Conservation (phyloP, 1,140 invertebrate species). For the Drosophila subobscura region DNA sequence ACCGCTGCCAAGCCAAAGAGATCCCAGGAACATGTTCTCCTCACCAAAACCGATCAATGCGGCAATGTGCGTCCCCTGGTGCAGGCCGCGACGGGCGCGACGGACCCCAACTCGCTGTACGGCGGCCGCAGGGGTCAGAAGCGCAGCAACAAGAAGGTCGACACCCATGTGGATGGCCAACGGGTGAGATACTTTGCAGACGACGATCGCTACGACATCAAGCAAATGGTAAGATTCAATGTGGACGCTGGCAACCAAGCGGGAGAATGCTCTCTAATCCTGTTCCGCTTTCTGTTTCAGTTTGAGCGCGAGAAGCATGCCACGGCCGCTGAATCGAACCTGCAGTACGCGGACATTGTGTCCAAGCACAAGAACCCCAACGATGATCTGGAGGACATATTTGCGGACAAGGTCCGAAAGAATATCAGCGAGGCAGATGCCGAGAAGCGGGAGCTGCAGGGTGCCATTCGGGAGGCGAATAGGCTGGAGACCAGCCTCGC, state of each 20-base stretch:
- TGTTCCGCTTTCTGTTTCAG: slow-evolving; percentile 81
- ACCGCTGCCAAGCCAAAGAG: not conserved
- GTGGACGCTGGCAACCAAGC: slow-evolving; percentile 1
- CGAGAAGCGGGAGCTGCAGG: slow-evolving; percentile 87
- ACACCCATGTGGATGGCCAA: slow-evolving; percentile 90
- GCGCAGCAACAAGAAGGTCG: slow-evolving; percentile 86
- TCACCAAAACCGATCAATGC: slow-evolving; percentile 88
- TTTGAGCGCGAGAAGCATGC: slow-evolving; percentile 95
- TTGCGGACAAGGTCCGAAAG: slow-evolving; percentile 86
- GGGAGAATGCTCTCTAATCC: not conserved
- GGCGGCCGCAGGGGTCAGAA: slow-evolving; percentile 84
- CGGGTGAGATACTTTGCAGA: slow-evolving; percentile 94
- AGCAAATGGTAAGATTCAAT: slow-evolving; percentile 89
- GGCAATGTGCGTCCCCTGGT: slow-evolving; percentile 87
- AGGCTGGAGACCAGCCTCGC: slow-evolving; percentile 86
- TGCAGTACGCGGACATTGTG: slow-evolving; percentile 90
- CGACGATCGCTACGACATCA: slow-evolving; percentile 94
- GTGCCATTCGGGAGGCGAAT: slow-evolving; percentile 90
- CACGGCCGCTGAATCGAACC: slow-evolving; percentile 91
- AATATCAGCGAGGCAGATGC: slow-evolving; percentile 87
- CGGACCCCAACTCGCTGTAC: slow-evolving; percentile 34
- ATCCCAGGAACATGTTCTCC: slow-evolving; percentile 85
- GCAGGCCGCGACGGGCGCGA: slow-evolving; percentile 31
- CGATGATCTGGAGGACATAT: slow-evolving; percentile 94
- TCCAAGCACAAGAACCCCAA: slow-evolving; percentile 88